Evolutionary conservation across 2,797 vertebrate genomes (phyloP), one percentile per base, ranked within the genome.

Genomic region (Acanthurus tractus): DNA sequence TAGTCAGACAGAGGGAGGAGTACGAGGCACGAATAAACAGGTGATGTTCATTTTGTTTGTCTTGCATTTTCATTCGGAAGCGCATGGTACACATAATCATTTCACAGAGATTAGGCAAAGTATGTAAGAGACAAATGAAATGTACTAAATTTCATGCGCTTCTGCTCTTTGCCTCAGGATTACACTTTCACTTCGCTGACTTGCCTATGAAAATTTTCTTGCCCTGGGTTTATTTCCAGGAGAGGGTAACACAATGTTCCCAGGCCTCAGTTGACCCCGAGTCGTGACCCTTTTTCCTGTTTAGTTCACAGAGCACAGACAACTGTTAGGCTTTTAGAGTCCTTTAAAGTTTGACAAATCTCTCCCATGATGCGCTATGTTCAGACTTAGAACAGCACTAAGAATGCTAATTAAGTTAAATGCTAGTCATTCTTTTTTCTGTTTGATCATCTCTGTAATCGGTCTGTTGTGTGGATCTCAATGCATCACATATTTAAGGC

Each of bases 11-110:
- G 85, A 86, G 91, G 74, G 90, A 92, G 36, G 92, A 92, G 70
- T 95, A 95, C 2, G 94, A 94, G 69, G 78, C 77, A 8, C 87
- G 88, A 22, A 93, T 95, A 67, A 79, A 82, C 82, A 93, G 94
- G 94, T 95, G 86, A 46, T 8, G 38, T 38, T 29, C 1, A 6
- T 5, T 65, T 23, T n/a, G 4, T 15, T 72, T 61, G 29, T 76
- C 13, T 63, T 29, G 5, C 20, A 23, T 71, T 63, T 61, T 10
- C 56, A 53, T 50, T 79, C 48, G 2, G 25, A 45, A 65, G 7
- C 8, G 18, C 29, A 49, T 45, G 52, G 38, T 10, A 14, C 12
- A 64, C 44, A 22, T 34, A 34, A 56, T 36, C 20, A 50, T 8
- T n/a, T 50, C 3, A 52, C 25, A 57, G 14, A 63, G 52, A 74